Base-by-base conservation (phyloP, 2,888 invertebrate genomes). In the Xanthia togata region DNA sequence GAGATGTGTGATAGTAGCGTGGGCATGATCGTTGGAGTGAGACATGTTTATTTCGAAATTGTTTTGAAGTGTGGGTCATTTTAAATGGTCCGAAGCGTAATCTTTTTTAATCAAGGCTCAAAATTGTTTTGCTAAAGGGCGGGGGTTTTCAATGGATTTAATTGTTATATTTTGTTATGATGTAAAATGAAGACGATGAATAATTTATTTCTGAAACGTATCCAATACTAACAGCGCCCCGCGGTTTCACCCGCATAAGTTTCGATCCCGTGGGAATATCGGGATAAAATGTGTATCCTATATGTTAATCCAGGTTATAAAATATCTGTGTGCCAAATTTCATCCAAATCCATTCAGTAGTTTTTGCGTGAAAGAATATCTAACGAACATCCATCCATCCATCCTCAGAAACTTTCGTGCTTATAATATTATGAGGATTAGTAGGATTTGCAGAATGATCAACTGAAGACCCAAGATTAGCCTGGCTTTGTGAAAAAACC, bases 1-100 rank as follows among this genome's bases (percentile, higher is more conserved):
- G 11, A 53, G 76, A 78, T 81, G 64, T 82, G 50, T 65, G 82
- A 78, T 78, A 20, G 64, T 31, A 20, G 17, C n/a, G 75, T 60
- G 12, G 41, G 20, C 23, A 53, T 44, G 23, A 1, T 75, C 11
- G 12, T 63, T 78, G 17, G 17, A 75, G n/a, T 75, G n/a, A 44
- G 63, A 78, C 6, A 12, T 73, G 31, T 65, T 60, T n/a, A 82
- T 76, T 76, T 47, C 1, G n/a, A 44, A 78, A 35, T 65, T 53
- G 0, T 44, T 76, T 57, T 57, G 20, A 38, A 38, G 9, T 26
- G n/a, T 20, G 26, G 55, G 47, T 78, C n/a, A 6, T n/a, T 57
- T 63, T 35, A 4, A 81, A 23, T 74, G 31, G 31, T 9, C 31
- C 0, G 23, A n/a, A 44, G 47, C 50, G 69, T 59, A 50, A 23